Percentiles rank a stretch among this genome's conserved stretches.
These are phyloP conservation scores for Ridgeia piscesae DNA, from an alignment of 1,140 invertebrate species.

Conservation along the genomic window DNA sequence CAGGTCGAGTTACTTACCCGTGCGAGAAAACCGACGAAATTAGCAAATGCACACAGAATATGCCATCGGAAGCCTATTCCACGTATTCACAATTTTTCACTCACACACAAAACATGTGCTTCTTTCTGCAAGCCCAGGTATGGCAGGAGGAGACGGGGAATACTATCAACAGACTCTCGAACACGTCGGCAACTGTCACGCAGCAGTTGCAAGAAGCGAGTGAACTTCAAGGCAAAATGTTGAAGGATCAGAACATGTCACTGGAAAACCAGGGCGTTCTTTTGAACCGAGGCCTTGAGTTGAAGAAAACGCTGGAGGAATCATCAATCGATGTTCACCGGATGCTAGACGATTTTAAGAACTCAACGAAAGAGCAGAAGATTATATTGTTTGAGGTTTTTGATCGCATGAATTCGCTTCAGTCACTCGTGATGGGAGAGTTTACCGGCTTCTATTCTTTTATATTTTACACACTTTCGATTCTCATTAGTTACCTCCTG, in stretches of 20 bases:
- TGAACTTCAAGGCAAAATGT: conserved; percentile 53
- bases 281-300: conserved; percentile 57
- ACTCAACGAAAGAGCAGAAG: conserved; percentile 62
- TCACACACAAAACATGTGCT: conserved; percentile 71
- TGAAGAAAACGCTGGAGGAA: conserved; percentile 55
- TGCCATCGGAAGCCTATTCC: conserved; percentile 65
- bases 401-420: conserved; percentile 62
- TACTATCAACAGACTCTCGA: conserved; percentile 60
- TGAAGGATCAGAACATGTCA: conserved; percentile 63
- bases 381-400: conserved; percentile 64
- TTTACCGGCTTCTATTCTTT: conserved; percentile 65
- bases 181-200: conserved; percentile 59
- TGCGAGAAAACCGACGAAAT: conserved; percentile 58
- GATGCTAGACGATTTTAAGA: conserved; percentile 62
- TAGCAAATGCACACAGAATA: conserved; percentile 62
- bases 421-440: conserved; percentile 62
- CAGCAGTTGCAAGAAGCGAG: conserved; percentile 59
- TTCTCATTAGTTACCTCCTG: conserved; percentile 61
- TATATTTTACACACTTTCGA: conserved; percentile 61
- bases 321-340: conserved; percentile 58
- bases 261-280: conserved; percentile 63
- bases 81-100: conserved; percentile 71
- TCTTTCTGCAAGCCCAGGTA: conserved; percentile 67
- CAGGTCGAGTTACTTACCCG: conserved; percentile 61
- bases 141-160: conserved; percentile 69